Conservation (phyloP, 2,797 vertebrate genomes). For the Semotilus atromaculatus region DNA sequence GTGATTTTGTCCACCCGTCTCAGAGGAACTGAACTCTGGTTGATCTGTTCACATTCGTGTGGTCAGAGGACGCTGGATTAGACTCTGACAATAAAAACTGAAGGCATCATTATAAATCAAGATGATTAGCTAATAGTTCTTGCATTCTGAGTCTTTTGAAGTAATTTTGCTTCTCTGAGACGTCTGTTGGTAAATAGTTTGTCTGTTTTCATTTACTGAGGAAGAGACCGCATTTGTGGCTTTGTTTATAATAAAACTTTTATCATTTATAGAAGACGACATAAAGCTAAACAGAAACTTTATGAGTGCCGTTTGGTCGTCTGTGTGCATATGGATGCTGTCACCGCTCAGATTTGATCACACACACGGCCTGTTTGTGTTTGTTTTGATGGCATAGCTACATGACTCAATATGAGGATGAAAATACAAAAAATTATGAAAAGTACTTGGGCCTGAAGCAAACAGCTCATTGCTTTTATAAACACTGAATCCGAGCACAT, state of each 20-base stretch:
- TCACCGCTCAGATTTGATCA: constrained; percentile 16
- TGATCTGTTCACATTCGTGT: not conserved
- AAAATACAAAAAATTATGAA: constrained; percentile 34
- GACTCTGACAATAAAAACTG: no score
- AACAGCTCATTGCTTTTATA: constrained; percentile 56
- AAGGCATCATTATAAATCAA: not conserved
- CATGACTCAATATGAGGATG: constrained; percentile 41
- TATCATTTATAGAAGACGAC: constrained; percentile 15
- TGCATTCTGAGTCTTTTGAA: not conserved
- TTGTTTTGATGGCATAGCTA: constrained; percentile 52
- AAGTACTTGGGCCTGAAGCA: constrained; percentile 43
- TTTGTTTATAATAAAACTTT: constrained; percentile 43
- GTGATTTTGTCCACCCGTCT: not conserved
- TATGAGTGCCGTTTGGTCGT: not conserved
- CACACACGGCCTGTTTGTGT: constrained; percentile 26
- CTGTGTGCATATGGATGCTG: constrained; percentile 20
- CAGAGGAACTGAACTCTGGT: not conserved
- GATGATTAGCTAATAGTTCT: no score
- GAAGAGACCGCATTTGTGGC: constrained; percentile 19
- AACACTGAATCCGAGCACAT: constrained; percentile 55
- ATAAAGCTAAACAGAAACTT: constrained; percentile 31
- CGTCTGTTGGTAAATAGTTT: not conserved
- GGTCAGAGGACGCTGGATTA: not conserved
- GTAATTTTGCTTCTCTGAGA: not conserved
- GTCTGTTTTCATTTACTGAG: not conserved